A percentile compares a stretch with the other conserved stretches of the same genome.
phyloP scores from a whole-genome alignment of 2,797 vertebrate species.

The Argentina silus region DNA sequence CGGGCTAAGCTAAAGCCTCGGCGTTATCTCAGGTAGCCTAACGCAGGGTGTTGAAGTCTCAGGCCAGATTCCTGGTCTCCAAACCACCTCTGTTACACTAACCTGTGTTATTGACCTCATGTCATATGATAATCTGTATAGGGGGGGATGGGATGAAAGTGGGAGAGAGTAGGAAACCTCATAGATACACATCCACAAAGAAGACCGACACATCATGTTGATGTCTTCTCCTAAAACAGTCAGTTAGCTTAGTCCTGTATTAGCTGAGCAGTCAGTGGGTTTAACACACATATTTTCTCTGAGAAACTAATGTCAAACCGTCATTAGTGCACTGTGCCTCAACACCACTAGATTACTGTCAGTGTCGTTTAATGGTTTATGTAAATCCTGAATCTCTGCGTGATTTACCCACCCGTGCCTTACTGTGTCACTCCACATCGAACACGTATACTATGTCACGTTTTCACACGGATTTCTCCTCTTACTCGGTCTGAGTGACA shows the following conservation, averaged over 20 bases:
- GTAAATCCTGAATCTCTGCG: conserved; percentile 34
- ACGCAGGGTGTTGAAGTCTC: no score
- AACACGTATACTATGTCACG: conserved; percentile 27
- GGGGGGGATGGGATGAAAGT: no score
- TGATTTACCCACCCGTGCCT: conserved; percentile 21
- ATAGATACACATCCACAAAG: conserved; percentile 22
- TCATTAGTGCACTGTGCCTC: conserved; percentile 12
- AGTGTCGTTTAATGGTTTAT: conserved; percentile 39
- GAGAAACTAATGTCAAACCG: conserved; percentile 10
- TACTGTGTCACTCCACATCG: conserved; percentile 21
- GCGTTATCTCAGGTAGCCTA: no score
- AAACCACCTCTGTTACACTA: no score
- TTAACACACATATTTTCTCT: not conserved
- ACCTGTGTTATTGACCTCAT: no score
- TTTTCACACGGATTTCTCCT: conserved; percentile 16
- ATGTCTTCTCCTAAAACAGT: not conserved
- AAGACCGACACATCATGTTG: not conserved
- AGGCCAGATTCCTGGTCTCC: no score
- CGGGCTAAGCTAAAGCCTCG: no score
- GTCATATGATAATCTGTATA: no score
- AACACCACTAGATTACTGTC: conserved; percentile 20
- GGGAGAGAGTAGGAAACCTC: not conserved
- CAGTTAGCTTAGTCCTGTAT: not conserved
- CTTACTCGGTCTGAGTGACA: not conserved
- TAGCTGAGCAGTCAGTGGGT: not conserved